Conservation (phyloP, 2,113 vertebrate genomes). For the Oophaga pumilio region DNA sequence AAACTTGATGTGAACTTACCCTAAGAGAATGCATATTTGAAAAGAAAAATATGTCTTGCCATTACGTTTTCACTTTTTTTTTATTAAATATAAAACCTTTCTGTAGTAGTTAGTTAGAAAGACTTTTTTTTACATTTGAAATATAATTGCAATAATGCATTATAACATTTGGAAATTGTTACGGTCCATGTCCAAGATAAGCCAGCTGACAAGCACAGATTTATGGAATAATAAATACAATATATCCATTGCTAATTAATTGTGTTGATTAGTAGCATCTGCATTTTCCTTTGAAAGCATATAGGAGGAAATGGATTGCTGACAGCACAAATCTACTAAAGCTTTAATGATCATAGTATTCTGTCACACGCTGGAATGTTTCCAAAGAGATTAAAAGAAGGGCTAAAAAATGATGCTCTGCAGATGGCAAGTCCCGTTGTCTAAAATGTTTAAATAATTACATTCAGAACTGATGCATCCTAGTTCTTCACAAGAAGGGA, state of each 20-base stretch:
- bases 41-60: no score
- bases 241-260: conserved; percentile 32
- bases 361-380: conserved; percentile 45
- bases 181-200: background rate
- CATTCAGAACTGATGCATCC: background rate
- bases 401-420: background rate
- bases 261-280: conserved; percentile 42
- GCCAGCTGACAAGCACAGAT: background rate
- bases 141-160: background rate
- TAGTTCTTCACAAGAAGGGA: background rate
- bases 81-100: no score
- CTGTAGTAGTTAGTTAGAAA: no score
- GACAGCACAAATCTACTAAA: conserved; percentile 34
- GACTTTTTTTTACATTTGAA: background rate
- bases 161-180: background rate
- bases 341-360: conserved; percentile 25
- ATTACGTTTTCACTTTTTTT: no score
- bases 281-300: conserved; percentile 15
- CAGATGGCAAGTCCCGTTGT: conserved; percentile 33
- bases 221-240: background rate
- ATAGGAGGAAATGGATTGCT: conserved; percentile 37
- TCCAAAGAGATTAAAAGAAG: conserved; percentile 34
- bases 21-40: no score
- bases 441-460: conserved; percentile 40
- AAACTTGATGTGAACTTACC: no score